Conservation (phyloP, 2,113 vertebrate species). For the Ranitomeya variabilis region DNA sequence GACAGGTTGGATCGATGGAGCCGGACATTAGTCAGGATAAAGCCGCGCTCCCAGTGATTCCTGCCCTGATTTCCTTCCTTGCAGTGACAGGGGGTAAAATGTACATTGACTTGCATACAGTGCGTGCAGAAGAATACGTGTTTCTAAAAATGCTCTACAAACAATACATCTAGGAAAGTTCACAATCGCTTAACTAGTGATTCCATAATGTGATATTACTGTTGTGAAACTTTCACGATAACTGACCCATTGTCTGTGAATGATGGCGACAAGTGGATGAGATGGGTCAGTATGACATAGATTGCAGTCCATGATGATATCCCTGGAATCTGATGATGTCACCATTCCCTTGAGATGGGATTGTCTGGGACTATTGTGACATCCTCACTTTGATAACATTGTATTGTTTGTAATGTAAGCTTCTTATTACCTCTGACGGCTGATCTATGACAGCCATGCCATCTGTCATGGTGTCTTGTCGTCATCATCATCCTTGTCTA, state of each 20-base stretch:
- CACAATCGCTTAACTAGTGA: neutral
- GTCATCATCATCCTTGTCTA: too few species aligned
- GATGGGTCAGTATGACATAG: too few species aligned
- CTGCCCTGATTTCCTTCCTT: neutral
- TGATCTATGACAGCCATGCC: too few species aligned
- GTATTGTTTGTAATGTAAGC: too few species aligned
- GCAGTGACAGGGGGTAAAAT: conserved; percentile 10
- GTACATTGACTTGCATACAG: neutral
- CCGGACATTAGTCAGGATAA: conserved; percentile 25
- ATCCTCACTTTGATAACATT: too few species aligned
- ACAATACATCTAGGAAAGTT: neutral
- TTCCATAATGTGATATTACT: neutral
- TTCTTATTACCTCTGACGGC: too few species aligned
- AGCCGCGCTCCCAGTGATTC: conserved; percentile 7
- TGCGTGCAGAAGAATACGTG: neutral
- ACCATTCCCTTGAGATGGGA: neutral
- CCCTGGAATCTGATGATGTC: neutral
- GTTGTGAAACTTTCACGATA: neutral
- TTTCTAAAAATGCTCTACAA: neutral
- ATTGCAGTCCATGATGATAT: neutral
- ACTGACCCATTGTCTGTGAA: neutral
- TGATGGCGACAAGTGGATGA: too few species aligned
- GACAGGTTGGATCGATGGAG: conserved; percentile 48
- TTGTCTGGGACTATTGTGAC: neutral
- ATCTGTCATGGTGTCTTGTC: too few species aligned